A percentile compares a stretch with the other conserved stretches of the same genome.
phyloP scores from a whole-genome alignment of 2,113 vertebrate genomes.

The Bos indicus region DNA sequence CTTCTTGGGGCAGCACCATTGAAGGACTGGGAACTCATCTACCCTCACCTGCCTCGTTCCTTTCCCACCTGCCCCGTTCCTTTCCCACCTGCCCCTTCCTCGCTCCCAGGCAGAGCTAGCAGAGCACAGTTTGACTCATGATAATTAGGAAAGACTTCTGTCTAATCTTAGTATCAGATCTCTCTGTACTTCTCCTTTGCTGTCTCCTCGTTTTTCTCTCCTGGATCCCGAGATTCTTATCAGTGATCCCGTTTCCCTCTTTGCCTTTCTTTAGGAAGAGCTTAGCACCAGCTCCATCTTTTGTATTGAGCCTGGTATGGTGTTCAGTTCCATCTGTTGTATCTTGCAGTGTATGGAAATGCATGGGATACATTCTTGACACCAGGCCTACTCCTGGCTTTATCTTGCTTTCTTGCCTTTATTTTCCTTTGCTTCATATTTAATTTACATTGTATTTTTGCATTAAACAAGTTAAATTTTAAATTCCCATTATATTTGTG shows the following conservation, averaged over 20 bases:
- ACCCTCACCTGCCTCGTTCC: accelerated
- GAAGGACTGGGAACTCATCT: neutral
- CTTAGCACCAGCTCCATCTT: neutral
- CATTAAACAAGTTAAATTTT: neutral
- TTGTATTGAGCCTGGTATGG: neutral
- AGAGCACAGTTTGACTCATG: neutral
- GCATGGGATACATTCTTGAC: neutral
- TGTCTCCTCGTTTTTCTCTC: neutral
- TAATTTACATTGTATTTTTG: neutral
- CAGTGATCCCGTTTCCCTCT: neutral
- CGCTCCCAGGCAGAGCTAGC: neutral
- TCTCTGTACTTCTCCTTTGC: neutral
- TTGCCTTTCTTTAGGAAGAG: neutral
- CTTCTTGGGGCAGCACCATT: neutral
- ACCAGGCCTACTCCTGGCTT: neutral
- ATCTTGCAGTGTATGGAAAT: neutral
- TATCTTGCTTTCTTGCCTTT: neutral
- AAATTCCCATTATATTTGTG: neutral
- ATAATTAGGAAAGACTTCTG: neutral
- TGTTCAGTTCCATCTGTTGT: neutral
- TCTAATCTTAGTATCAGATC: neutral
- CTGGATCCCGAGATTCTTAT: neutral
- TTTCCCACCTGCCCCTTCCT: neutral
- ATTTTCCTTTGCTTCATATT: neutral
- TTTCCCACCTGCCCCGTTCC: neutral